Evolutionary conservation across 2,888 invertebrate genomes (phyloP), one percentile per base, ranked within the genome.

Genomic region (Pogonocherus hispidulus): DNA sequence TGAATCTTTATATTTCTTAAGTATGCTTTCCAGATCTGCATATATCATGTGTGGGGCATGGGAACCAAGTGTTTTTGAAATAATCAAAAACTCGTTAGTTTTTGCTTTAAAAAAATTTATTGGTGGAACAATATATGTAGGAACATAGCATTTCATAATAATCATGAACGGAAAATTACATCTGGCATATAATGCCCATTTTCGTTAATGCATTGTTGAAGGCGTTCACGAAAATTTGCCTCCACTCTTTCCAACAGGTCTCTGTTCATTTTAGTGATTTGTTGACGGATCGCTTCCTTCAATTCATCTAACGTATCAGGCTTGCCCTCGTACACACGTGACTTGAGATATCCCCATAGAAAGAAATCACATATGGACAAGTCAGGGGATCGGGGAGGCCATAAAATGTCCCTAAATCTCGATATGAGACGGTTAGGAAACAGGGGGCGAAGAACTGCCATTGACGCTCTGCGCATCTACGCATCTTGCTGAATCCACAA

Each of bases 191-290:
- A 46, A 27, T 60, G 60, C 46, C 60, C 46, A 46, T 60, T 54
- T 67, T 47, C 63, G 52, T 59, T 67, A 32, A 60, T 23, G 55
- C 59, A 64, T 23, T 63, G 51, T 66, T 66, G 66, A 35, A 66
- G 62, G 16, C 59, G 66, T 59, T 59, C 52, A 59, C 59, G 51
- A 59, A 66, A 66, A 37, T 66, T 66, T 27, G 35, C 44, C 20
- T 44, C 44, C 22, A 66, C 66, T 59, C 59, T 66, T 49, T 59
- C 51, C 47, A 57, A 37, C 52, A 66, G 16, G 41, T 49, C 59
- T 59, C 59, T 66, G 66, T 59, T 59, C 51, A 59, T 66, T 59
- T 9, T 8, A 19, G 41, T 35, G 46, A 55, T 63, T 56, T 63
- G n/a, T 54, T 63, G 55, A 55, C 47, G 64, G 22, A 65, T 65